Base-by-base conservation (phyloP, 2,797 vertebrate genomes). In the Columba guinea region DNA sequence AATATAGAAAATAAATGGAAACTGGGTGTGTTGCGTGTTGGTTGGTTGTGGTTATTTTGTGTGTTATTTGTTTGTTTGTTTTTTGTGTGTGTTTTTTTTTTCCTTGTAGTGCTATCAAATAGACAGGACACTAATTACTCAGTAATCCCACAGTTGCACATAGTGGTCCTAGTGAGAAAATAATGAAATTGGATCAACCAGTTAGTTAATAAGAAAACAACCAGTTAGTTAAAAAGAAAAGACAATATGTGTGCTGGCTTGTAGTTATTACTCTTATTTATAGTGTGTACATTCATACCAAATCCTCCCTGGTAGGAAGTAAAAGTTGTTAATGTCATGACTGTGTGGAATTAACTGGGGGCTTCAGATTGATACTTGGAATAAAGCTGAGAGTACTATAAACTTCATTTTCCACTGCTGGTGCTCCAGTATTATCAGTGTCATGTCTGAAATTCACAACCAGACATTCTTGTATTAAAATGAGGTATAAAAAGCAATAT, bases 221-320 rank as follows among this genome's bases (percentile, higher is more conserved):
- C 21, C 64, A 15, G 34, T 32, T 63, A 62, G 49, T 63, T 46
- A 9, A 48, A 56, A 71, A 21, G 39, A 35, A 77, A 80, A n/a
- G 17, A 5, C 0, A 0, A 0, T 26, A 10, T n/a, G 67, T 90
- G 23, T 41, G 41, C 20, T 46, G 24, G 34, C 35, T 56, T 56
- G 10, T 63, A 28, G 60, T 13, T 75, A 13, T 2, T 20, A 5
- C 56, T 73, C 30, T 82, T 30, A 35, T n/a, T n/a, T 90, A 12
- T 3, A 67, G 14, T 4, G 4, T 20, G 10, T 6, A 11, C 11
- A 12, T 37, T 85, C 55, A 0, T 16, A 59, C 21, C 53, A 65
- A n/a, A 28, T 67, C 59, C 56, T 67, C 24, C 62, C 39, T 80
- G 14, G 13, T 46, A 11, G 35, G 34, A 77, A 15, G 7, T 27